Base-by-base conservation (phyloP, 2,888 invertebrate genomes). In the Hypomecis atomaria region DNA sequence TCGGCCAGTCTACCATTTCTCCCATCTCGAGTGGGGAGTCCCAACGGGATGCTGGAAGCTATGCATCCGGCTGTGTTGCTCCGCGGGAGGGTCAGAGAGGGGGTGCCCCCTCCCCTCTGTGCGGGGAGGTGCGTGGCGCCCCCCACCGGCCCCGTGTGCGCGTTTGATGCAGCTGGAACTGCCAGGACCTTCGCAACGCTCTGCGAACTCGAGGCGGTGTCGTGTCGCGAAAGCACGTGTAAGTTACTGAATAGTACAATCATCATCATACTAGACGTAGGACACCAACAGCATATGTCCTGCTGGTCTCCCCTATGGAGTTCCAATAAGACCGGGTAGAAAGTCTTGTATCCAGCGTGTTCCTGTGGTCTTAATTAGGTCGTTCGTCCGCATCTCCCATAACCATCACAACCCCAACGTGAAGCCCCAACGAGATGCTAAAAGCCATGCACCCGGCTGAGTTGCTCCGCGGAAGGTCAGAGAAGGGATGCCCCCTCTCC, bases 161-260 rank as follows among this genome's bases (percentile, higher is more conserved):
- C 93, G 0, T 94, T 94, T 66, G 94, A 94, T 71, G 94, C 93
- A 0, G 84, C 93, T 0, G 94, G 94, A 37, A 87, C 92, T 0
- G 93, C 94, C 0, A 81, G 92, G 70, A 94, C 94, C 0, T 94
- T 94, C 70, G 92, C 93, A 45, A 94, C 94, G n/a, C 79, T 93
- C 5, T 94, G 94, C 71, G 93, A 94, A 71, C 88, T 94, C 34
- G 93, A 94, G 67, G 87, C 93, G 9, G 94, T 89, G 0, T 94
- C 94, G 44, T 94, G 94, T 80, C 92, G 90, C 69, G 93, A 93
- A 67, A 94, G 94, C 78, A 93, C 92, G 59, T 94, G 94, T 94
- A 85, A 90, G 94, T 90, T 23, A 1, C 23, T 23, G 23, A 1
- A 23, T 23, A n/a, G n/a, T n/a, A n/a, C n/a, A n/a, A n/a, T n/a